Evolutionary conservation across 2,113 vertebrate genomes (phyloP), one percentile per base, ranked within the genome.

Genomic region (Heterotilapia buettikoferi): DNA sequence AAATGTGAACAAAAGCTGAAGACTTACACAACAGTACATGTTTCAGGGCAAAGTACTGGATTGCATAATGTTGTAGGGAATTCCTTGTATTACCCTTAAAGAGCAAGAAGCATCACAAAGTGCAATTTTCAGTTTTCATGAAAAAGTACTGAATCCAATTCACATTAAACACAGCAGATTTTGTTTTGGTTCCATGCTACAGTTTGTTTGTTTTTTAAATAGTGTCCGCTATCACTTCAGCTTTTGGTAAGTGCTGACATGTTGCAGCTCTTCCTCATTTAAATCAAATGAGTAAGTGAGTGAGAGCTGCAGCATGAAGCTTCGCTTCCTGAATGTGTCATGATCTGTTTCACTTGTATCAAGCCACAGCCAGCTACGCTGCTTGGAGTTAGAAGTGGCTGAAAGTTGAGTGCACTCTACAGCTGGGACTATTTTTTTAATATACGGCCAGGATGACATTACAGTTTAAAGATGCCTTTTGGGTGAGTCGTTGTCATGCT

Each of bases 381-480:
- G 36, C 73, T 2, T 6, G 4, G 8, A 5, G 9, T 79, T 54
- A 9, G 53, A 38, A 57, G 81, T 47, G 21, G 79, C 8, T 84
- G 54, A 3, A 38, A 47, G 43, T 21, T 29, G 31, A 84, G 78
- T 10, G 24, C 31, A 85, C 50, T 84, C 11, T 88, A 6, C 8
- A 53, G 38, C 40, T 10, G 13, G 76, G 21, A 80, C 26, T 76
- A 47, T 5, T 68, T 68, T 68, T 40, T 40, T 40, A 9, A 59
- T 38, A 53, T 6, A 19, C 59, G 33, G 29, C 43, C 59, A 83
- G 73, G 92, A 98, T 98, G 98, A 86, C 97, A 71, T 95, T 98
- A 91, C 96, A 97, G 56, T 99, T 98, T 93, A 98, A 97, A 96
- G 97, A 99, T 88, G 96, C 96, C 2, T 99, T 99, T 94, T 99